A percentile compares a stretch with the other conserved stretches of the same genome.
Conservation (phyloP, 2,888 invertebrate genomes). For the Carcina quercana region DNA sequence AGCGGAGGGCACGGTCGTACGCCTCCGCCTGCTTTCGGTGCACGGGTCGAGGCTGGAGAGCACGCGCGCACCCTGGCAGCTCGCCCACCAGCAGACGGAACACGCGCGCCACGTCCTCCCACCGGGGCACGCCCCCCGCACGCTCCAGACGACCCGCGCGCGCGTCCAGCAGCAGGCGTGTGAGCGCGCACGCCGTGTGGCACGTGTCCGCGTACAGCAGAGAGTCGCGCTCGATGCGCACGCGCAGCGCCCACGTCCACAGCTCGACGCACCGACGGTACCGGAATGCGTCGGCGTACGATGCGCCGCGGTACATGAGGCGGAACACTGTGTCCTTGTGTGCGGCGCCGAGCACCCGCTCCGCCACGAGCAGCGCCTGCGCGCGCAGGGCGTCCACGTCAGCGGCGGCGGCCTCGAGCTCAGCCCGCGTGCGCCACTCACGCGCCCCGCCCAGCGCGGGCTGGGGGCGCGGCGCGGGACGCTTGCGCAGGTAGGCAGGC, state of each 20-base stretch:
- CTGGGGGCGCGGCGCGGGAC: constrained; percentile 58
- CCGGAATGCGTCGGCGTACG: constrained; percentile 81
- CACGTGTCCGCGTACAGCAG: constrained; percentile 82
- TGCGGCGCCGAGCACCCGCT: constrained; percentile 87
- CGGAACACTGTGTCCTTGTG: constrained; percentile 93
- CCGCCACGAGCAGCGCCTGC: constrained; percentile 93
- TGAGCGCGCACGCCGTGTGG: constrained; percentile 90
- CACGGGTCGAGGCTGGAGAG: constrained; percentile 77
- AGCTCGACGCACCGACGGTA: constrained; percentile 91
- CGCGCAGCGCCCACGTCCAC: constrained; percentile 88
- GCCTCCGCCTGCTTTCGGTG: constrained; percentile 86
- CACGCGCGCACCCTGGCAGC: constrained; percentile 80
- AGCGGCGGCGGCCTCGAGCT: constrained; percentile 70
- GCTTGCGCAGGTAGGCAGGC: constrained; percentile 23
- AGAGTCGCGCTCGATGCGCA: constrained; percentile 79
- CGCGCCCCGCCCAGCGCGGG: constrained; percentile 74
- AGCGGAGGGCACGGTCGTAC: constrained; percentile 87
- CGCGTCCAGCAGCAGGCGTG: constrained; percentile 86
- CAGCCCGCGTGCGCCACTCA: constrained; percentile 83
- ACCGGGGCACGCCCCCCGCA: constrained; percentile 61
- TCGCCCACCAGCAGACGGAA: constrained; percentile 79
- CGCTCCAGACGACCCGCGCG: constrained; percentile 74
- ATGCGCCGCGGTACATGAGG: constrained; percentile 82
- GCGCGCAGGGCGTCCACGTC: constrained; percentile 83
- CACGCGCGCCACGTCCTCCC: constrained; percentile 81